Conservation (phyloP, 2,113 vertebrate species). For the Chionis minor region DNA sequence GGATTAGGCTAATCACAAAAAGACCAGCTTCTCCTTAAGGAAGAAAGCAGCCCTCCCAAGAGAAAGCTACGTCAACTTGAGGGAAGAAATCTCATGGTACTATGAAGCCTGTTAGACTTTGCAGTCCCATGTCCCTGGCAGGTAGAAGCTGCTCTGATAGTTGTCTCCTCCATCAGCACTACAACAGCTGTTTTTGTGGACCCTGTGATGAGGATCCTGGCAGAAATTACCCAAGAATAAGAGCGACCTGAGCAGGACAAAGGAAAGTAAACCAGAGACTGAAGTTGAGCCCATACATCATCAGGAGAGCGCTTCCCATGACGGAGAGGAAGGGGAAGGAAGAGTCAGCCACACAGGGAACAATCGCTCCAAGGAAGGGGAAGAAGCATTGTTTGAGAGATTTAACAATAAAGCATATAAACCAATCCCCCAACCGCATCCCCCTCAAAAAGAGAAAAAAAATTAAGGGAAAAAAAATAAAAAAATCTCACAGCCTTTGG, state of each 20-base stretch:
- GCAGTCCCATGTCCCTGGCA: background rate
- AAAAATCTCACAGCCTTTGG: background rate
- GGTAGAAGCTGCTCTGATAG: background rate
- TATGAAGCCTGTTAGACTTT: background rate
- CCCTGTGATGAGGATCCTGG: background rate
- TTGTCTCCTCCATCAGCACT: background rate
- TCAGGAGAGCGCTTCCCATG: background rate
- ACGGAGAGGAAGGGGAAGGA: conserved; percentile 16
- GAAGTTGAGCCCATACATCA: background rate
- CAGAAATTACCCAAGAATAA: background rate
- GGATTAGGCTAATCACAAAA: background rate
- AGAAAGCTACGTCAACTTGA: background rate
- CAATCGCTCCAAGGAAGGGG: conserved; percentile 36
- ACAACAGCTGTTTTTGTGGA: background rate
- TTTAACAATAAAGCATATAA: background rate
- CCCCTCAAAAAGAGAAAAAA: background rate
- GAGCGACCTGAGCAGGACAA: background rate
- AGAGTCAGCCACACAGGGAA: background rate
- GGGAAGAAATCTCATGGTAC: background rate
- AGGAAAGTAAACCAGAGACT: background rate
- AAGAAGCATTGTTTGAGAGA: conserved; percentile 30
- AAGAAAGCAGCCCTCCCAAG: background rate
- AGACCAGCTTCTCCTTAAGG: background rate
- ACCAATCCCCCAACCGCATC: background rate
- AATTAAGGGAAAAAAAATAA: background rate